These are phyloP conservation scores for Eupeodes corollae DNA, from an alignment of 1,140 invertebrate species.

Conservation along the genomic window DNA sequence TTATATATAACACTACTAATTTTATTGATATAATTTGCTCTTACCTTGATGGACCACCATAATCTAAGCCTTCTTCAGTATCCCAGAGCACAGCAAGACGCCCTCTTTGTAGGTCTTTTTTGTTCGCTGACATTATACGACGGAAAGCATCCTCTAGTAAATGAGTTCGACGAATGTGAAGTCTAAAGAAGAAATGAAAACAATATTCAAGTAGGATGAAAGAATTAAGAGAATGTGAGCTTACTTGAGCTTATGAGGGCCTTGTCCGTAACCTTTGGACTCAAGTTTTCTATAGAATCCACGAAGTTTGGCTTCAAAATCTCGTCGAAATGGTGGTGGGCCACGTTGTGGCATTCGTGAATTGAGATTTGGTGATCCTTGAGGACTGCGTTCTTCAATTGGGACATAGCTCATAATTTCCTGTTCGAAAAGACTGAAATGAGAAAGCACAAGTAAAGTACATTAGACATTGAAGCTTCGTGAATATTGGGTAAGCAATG, in stretches of 20 bases:
- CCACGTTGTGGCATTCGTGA: conserved; percentile 62
- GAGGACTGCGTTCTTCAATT: conserved; percentile 48
- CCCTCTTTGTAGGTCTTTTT: conserved; percentile 90
- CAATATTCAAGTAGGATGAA: not conserved
- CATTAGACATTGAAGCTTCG: too few relatives aligned
- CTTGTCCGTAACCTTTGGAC: conserved; percentile 92
- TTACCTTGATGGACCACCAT: conserved; percentile 76
- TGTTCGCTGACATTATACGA: conserved; percentile 90
- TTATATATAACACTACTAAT: too few relatives aligned
- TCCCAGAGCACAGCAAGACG: conserved; percentile 91
- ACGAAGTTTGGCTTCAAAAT: conserved; percentile 90
- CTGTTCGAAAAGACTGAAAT: conserved; percentile 86
- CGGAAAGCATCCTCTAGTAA: conserved; percentile 92
- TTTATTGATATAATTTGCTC: not conserved
- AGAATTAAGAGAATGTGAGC: conserved; percentile 19
- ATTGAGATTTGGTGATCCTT: conserved; percentile 41
- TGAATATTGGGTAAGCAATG: too few relatives aligned
- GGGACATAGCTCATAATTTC: conserved; percentile 97
- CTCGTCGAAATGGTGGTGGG: conserved; percentile 76
- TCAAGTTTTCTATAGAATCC: conserved; percentile 93
- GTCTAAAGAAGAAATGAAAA: conserved; percentile 42
- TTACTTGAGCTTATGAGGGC: conserved; percentile 91
- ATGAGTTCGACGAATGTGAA: conserved; percentile 85
- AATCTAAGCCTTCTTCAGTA: conserved; percentile 93
- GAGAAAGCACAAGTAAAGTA: not conserved